Conservation (phyloP, 2,888 invertebrate species). For the Xestia ashworthii region DNA sequence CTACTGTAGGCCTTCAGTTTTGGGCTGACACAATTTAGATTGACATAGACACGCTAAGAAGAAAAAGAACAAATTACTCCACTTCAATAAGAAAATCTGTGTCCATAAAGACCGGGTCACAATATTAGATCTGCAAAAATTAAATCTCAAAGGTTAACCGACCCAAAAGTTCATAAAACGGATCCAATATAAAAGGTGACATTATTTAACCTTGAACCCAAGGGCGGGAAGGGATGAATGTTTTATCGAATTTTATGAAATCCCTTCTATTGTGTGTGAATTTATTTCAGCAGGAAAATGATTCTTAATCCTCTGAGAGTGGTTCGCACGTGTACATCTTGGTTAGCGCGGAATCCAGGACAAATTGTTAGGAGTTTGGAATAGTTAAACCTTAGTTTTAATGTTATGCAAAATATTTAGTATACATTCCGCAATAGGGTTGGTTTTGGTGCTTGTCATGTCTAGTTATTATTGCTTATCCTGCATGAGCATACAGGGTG, state of each 20-base stretch:
- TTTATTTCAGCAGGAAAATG: conserved; percentile 5
- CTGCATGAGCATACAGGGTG: no score
- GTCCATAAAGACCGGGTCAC: not conserved
- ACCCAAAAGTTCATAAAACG: conserved; percentile 21
- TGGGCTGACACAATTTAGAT: no score
- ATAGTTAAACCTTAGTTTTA: not conserved
- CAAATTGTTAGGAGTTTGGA: not conserved
- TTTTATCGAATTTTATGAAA: conserved; percentile 30
- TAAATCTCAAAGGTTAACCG: conserved; percentile 17
- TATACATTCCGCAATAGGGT: no score
- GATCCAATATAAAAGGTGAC: conserved; percentile 40
- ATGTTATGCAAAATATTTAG: no score
- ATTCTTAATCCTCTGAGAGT: not conserved
- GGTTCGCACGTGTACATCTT: not conserved
- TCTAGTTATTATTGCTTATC: no score
- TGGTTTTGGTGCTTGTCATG: no score
- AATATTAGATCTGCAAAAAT: conserved; percentile 22
- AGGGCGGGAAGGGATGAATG: conserved; percentile 15
- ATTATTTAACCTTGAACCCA: conserved; percentile 30
- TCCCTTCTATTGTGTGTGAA: conserved; percentile 24
- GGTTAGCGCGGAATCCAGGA: not conserved
- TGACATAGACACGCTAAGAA: not conserved
- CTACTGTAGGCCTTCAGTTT: no score
- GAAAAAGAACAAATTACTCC: not conserved
- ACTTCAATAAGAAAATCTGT: not conserved